A percentile compares a stretch with the other conserved stretches of the same genome.
Conservation (phyloP, 2,797 vertebrate species). For the Pipistrellus pipistrellus region DNA sequence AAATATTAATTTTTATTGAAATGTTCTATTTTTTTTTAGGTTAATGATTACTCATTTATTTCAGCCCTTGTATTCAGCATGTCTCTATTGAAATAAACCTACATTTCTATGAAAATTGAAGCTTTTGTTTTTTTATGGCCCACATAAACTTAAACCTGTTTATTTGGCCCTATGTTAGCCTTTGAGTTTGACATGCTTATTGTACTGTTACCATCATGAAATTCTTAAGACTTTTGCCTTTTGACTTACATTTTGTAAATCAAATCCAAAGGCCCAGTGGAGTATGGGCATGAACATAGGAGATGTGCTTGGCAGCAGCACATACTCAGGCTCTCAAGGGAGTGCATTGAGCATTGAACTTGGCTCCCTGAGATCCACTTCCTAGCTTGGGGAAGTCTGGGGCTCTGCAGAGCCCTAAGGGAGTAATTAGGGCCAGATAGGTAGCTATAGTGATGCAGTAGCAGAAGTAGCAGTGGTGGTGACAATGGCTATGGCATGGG, state of each 20-base stretch:
- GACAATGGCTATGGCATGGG: not conserved
- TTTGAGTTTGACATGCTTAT: not conserved
- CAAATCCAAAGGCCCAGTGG: not conserved
- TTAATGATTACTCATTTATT: too few species aligned
- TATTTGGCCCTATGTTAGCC: too few species aligned
- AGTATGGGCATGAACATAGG: not conserved
- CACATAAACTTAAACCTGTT: too few species aligned
- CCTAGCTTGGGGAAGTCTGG: not conserved
- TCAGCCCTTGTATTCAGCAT: too few species aligned
- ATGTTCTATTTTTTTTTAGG: too few species aligned
- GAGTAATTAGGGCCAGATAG: not conserved
- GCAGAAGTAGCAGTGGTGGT: not conserved
- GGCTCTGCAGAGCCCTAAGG: not conserved
- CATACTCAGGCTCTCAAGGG: not conserved
- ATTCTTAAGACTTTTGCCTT: slow-evolving; percentile 36
- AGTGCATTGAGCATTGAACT: not conserved
- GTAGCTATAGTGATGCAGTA: not conserved
- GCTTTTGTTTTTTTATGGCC: too few species aligned
- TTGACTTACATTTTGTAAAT: not conserved
- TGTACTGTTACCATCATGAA: not conserved
- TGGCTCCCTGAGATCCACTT: not conserved
- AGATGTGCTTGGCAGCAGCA: not conserved
- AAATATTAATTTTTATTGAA: too few species aligned
- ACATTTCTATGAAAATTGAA: too few species aligned
- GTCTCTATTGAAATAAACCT: too few species aligned